Conservation (phyloP, 2,113 vertebrate species). For the Paradoxurus hermaphroditus region DNA sequence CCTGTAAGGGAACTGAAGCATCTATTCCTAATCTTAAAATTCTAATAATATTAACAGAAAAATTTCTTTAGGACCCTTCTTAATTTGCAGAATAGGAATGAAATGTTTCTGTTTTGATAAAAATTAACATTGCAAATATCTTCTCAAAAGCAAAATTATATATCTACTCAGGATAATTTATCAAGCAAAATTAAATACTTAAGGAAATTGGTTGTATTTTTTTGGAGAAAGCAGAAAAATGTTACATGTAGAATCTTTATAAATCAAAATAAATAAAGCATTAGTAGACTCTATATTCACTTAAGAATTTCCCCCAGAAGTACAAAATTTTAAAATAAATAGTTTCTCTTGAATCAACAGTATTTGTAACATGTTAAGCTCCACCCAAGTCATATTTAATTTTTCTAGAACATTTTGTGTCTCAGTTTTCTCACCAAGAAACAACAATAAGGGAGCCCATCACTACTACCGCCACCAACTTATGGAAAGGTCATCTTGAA, state of each 20-base stretch:
- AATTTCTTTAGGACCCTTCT: background rate
- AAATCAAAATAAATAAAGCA: constrained; percentile 37
- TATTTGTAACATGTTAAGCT: background rate
- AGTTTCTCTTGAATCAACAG: background rate
- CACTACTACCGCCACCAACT: background rate
- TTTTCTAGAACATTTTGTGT: background rate
- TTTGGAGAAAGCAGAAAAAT: background rate
- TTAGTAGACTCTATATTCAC: background rate
- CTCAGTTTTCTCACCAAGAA: constrained; percentile 13
- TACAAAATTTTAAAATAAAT: constrained; percentile 17
- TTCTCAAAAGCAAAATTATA: constrained; percentile 34
- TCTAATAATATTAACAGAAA: constrained; percentile 25
- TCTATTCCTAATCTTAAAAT: constrained; percentile 24
- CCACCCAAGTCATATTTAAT: background rate
- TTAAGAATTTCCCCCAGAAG: background rate
- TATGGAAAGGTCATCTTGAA: background rate
- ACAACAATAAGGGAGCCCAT: background rate
- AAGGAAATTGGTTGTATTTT: background rate
- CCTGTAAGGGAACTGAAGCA: constrained; percentile 32
- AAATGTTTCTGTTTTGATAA: background rate
- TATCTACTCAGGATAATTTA: constrained; percentile 11
- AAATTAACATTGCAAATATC: constrained; percentile 33
- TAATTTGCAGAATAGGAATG: constrained; percentile 24
- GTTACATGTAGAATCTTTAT: background rate
- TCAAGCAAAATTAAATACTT: constrained; percentile 38